Evolutionary conservation across 2,797 vertebrate genomes (phyloP), one percentile per base, ranked within the genome.

Genomic region (Sebastolobus alascanus): DNA sequence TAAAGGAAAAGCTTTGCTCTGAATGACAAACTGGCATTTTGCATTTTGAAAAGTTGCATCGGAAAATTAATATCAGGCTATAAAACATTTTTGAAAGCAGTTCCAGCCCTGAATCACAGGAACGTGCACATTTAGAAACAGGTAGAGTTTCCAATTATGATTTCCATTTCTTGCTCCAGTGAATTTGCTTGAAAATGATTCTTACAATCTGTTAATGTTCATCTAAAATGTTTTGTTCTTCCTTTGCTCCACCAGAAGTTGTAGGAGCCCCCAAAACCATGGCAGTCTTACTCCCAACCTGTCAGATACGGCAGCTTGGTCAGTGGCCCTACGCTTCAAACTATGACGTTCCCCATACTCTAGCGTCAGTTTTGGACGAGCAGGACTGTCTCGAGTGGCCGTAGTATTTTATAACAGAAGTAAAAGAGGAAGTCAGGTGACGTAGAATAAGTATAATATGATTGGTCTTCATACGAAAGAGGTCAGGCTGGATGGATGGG

Each of bases 81-180:
- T 29, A 27, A 50, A 65, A 33, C 55, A 22, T 54, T 43, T 71
- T 38, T 60, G 18, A 68, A 52, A 79, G 63, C 54, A 64, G 13
- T 16, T 78, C 8, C 33, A 56, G 13, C 60, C 4, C 7, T 66
- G 71, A 64, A 55, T 61, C 5, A 50, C 12, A 60, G 10, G n/a
- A 54, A 29, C 8, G 22, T 75, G 37, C 43, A 59, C 29, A 52
- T 68, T 76, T 40, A 18, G 25, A 68, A 61, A 55, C 20, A 63
- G 25, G 35, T 38, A 56, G 27, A 20, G 14, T 58, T 80, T 77
- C 18, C 20, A 43, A 6, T 66, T 52, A n/a, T 25, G 18, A 58
- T 83, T 64, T 75, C 35, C 52, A 80, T 82, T 82, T 84, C 31
- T 35, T 81, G 66, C 83, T 82, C 9, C 54, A 52, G 38, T 77